Conservation (phyloP, 2,888 invertebrate genomes). For the Melangyna quadrimaculata region DNA sequence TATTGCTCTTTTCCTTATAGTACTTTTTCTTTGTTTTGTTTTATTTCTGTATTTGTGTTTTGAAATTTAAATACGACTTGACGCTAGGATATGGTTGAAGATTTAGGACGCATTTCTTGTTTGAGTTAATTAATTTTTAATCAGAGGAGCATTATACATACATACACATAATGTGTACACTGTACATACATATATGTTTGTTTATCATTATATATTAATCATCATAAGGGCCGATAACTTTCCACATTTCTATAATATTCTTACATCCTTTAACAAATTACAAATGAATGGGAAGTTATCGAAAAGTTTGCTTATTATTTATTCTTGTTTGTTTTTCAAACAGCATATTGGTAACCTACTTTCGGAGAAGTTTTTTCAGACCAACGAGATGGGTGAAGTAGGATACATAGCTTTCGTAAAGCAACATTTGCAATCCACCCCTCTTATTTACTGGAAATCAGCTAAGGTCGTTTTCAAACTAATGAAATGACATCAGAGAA, state of each 20-base stretch:
- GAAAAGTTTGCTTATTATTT: neutral
- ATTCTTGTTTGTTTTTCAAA: neutral
- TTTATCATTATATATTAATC: neutral
- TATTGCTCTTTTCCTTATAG: slow-evolving; percentile 28
- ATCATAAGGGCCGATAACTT: neutral
- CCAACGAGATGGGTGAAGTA: no score
- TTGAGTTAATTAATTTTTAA: neutral
- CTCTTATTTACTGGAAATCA: no score
- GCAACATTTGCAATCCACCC: no score
- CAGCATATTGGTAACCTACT: no score
- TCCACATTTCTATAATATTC: neutral
- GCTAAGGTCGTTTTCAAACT: no score
- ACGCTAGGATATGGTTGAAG: neutral
- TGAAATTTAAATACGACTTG: slow-evolving; percentile 16
- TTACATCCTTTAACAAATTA: neutral
- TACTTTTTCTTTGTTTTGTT: neutral
- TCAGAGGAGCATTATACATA: neutral
- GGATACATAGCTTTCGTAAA: no score
- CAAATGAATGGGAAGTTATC: neutral
- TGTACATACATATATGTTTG: no score
- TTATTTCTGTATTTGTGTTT: neutral
- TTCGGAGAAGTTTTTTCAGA: no score
- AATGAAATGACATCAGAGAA: no score
- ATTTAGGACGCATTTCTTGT: slow-evolving; percentile 5
- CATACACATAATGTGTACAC: no score